Base-by-base conservation (phyloP, 2,113 vertebrate genomes). In the Zapornia atra region DNA sequence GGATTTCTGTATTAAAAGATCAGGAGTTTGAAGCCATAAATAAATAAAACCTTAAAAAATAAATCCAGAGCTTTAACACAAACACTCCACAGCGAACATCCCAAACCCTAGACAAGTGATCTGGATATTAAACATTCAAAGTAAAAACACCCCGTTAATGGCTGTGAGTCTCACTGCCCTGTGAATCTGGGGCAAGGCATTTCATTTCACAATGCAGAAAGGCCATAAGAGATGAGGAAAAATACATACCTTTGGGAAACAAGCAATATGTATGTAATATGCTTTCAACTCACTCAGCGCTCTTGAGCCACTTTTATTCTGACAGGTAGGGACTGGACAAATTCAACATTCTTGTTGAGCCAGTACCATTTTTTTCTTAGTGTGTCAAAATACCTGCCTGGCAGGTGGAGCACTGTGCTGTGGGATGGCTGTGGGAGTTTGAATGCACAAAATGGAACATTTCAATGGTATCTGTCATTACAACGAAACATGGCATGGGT, bases 401-500 rank as follows among this genome's bases (percentile, higher is more conserved):
- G 16, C 25, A 57, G 33, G 33, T 60, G 40, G 19, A 36, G 77
- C 31, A 7, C 12, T 13, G 12, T 0, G 0, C 44, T 51, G 54
- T 61, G 60, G 53, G 21, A 16, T 24, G 59, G 40, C 46, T 42
- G 3, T 22, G 8, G 38, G 59, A 19, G n/a, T 20, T 53, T n/a
- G 53, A 42, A 24, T 42, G 38, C 15, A 18, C 40, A 20, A 33
- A 79, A 26, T 17, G 12, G 51, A 69, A 50, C 6, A 15, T 36
- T 42, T 36, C 3, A 15, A 20, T 38, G 9, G 3, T 40, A 28
- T 6, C 51, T 56, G n/a, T n/a, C n/a, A n/a, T n/a, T n/a, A n/a
- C n/a, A 53, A 82, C 22, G 66, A 75, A 71, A 53, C 4, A 34
- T 0, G 0, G 34, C 0, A 4, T 24, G 21, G 12, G 50, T 51